phyloP scores from a whole-genome alignment of 2,113 vertebrate genomes.

The Ifrita kowaldi region DNA sequence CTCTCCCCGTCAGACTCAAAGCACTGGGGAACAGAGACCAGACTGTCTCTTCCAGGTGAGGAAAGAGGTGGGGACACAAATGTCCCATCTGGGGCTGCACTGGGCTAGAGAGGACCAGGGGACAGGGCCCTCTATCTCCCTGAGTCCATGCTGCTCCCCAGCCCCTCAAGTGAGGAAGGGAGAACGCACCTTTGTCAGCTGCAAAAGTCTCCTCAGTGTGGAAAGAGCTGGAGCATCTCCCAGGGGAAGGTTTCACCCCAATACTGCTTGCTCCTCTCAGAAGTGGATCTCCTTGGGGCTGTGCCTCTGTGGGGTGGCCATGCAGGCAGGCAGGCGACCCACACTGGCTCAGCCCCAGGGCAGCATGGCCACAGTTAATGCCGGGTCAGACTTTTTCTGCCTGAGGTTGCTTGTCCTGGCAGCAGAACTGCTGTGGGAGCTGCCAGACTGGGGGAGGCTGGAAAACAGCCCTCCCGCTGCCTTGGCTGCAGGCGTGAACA shows the following conservation, averaged over 20 bases:
- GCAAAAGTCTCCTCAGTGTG: not conserved
- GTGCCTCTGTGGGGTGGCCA: accelerated
- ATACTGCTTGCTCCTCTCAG: not conserved
- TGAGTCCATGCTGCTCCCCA: not conserved
- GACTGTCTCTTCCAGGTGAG: not conserved
- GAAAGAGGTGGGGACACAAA: not conserved
- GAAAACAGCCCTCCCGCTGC: not conserved
- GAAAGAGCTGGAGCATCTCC: not conserved
- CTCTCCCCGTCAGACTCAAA: not conserved
- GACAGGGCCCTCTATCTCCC: not conserved
- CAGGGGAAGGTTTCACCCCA: accelerated
- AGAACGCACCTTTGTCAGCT: not conserved
- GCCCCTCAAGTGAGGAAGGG: not conserved
- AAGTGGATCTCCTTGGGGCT: not conserved
- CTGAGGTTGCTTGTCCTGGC: conserved; percentile 5
- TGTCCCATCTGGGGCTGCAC: not conserved
- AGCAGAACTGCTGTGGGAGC: not conserved
- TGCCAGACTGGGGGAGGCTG: not conserved
- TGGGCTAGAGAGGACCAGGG: not conserved
- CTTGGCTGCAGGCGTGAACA: not conserved
- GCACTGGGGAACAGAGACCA: not conserved
- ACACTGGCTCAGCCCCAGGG: not conserved
- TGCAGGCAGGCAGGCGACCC: not conserved
- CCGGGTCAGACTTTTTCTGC: not conserved
- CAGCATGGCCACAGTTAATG: not conserved